Evolutionary conservation across 2,797 vertebrate genomes (phyloP), one percentile per base, ranked within the genome.

Genomic region (Halcyon badia): DNA sequence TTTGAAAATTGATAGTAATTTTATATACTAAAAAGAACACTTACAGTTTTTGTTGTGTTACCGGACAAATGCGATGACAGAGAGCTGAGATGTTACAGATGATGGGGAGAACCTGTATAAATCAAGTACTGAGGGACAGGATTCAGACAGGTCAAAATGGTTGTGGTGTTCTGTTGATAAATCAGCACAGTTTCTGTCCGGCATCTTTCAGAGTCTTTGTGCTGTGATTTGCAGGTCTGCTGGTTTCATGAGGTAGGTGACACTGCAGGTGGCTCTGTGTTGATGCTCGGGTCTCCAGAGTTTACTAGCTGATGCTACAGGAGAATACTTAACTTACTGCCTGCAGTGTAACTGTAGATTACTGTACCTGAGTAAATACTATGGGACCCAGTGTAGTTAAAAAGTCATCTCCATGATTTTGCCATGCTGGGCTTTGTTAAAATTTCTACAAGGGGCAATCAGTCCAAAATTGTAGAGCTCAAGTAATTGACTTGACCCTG

Each of bases 301-400:
- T 48, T 76, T 64, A 8, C 39, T 75, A 35, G 30, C 42, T 83
- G 68, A 6, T 87, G 39, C 22, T 14, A 20, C 7, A 71, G 72
- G 52, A 49, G 68, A 51, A 56, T 21, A 11, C 30, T 48, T 68
- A 33, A 46, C 6, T 2, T 60, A 5, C 14, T 51, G 26, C 52
- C 37, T 49, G 28, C 24, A 56, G 17, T 52, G 16, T 77, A 48
- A 10, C n/a, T 81, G 14, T 31, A 20, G 33, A 9, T 18, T 35
- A 0, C 49, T 2, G 0, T 58, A 18, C n/a, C n/a, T 49, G 31
- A 41, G 52, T 77, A 58, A 84, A 44, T 30, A 6, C n/a, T 11
- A 7, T 1, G 3, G 62, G 17, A 31, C 30, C 21, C 48, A 52
- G 1, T 5, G 0, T 22, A 14, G 22, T 73, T 68, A 18, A 21